Evolutionary conservation across 1,140 invertebrate genomes (phyloP), one percentile per base, ranked within the genome.

Genomic region (Drosophila rhopaloa): DNA sequence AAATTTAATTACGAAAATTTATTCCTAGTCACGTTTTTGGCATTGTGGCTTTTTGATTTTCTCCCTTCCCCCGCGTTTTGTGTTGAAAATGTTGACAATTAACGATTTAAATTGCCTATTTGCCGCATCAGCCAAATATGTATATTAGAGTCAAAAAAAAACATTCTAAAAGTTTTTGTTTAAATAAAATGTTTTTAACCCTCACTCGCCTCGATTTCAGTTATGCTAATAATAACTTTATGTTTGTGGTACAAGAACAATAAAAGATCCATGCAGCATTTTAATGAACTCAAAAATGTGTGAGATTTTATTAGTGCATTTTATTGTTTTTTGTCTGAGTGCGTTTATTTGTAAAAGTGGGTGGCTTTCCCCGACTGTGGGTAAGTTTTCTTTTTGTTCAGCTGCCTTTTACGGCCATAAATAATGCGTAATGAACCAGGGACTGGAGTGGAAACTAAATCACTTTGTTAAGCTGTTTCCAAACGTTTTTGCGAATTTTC

Each of bases 271-370:
- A 29, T 75, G 50, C 59, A 43, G 63, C 62, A 83, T 82, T 83
- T 88, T 73, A 86, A 83, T 86, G 70, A 86, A 88, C 70, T 88
- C 70, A 66, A 79, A 86, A 72, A 83, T 88, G 57, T 58, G 76
- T 76, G 71, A 83, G 79, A 77, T 83, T 83, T 88, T 86, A 83
- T 83, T 83, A 83, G 71, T 83, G 75, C 67, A 68, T 86, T 86
- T 86, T 83, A 88, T 83, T 83, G 79, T 83, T 86, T 79, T 61
- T 81, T 43, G 55, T 41, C 24, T 43, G 54, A 29, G 46, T 43
- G 29, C 48, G 48, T 50, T 32, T 50, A 32, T 50, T 32, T 35
- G 46, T 29, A 14, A 63, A 38, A 67, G 32, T 62, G 27, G 29
- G 43, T 59, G 32, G 41, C 37, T 43, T 54, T 29, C n/a, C 41